Evolutionary conservation across 2,113 vertebrate genomes (phyloP).

Genomic region (Engraulis encrasicolus): DNA sequence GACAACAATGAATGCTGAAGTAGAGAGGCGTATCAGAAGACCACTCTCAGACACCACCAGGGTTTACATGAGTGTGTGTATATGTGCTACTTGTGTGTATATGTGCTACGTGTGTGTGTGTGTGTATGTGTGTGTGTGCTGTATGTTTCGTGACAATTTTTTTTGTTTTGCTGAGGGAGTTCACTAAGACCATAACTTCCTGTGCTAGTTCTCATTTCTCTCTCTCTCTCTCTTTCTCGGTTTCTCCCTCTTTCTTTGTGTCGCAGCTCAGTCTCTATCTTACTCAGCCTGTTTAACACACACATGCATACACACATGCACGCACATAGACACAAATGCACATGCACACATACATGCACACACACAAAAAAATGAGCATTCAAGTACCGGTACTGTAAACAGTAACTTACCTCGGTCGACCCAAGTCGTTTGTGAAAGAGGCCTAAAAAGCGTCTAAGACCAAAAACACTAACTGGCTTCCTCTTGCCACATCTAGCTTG

Average conservation of each 20-base stretch:
- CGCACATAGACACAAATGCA: background rate
- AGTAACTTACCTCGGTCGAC: background rate
- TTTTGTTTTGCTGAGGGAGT: background rate
- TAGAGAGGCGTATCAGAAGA: too few species aligned
- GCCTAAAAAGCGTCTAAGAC: background rate
- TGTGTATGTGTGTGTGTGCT: too few species aligned
- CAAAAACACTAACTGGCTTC: background rate
- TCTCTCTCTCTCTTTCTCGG: conserved; percentile 30
- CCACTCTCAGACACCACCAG: too few species aligned
- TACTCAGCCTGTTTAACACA: background rate
- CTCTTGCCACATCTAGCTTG: background rate
- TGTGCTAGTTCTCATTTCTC: conserved; percentile 73
- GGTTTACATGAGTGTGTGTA: too few species aligned
- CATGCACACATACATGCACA: conserved; percentile 21
- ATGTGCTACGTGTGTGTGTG: too few species aligned
- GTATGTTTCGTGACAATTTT: background rate
- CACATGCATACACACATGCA: conserved; percentile 11
- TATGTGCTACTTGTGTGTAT: too few species aligned
- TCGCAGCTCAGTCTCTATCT: background rate
- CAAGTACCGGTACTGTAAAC: too few species aligned
- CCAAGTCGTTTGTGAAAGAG: background rate
- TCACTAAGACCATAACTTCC: conserved; percentile 73
- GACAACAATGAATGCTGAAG: too few species aligned
- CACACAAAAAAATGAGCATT: too few species aligned
- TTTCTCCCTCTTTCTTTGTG: conserved; percentile 42